Base-by-base conservation (phyloP, 2,113 vertebrate genomes). In the Phylloscopus trochilus region DNA sequence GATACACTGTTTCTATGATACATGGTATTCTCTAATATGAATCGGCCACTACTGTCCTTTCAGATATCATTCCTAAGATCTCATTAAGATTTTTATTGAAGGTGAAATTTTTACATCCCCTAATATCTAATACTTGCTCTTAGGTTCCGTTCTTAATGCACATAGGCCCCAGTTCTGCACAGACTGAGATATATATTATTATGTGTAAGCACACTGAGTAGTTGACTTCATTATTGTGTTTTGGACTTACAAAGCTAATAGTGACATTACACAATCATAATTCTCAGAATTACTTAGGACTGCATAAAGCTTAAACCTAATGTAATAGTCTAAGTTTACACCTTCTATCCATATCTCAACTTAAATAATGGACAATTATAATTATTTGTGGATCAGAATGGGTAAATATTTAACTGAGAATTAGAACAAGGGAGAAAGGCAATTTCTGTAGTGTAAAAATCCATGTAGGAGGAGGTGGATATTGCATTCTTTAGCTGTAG, bases 401-500 rank as follows among this genome's bases (percentile, higher is more conserved):
- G n/a, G 67, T 76, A 78, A 92, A 84, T 94, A 80, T 89, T 91
- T 92, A 82, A 60, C 69, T 46, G 43, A 80, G 19, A 73, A 76
- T 91, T 53, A 74, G 81, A 76, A 68, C 8, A 51, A 83, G 43
- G 35, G 41, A 87, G 69, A 73, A 84, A 69, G 39, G 53, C 60
- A 56, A n/a, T 63, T 73, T 15, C 68, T 73, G 7, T 60, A 37
- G 37, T 78, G 64, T 92, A 59, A 90, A 91, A 91, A 73, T 64
- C 37, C 30, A 18, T 62, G 49, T 87, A 68, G 67, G 76, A 72
- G 0, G 10, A 90, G 92, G 53, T 93, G 46, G 43, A 41, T 90
- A 68, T 78, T 90, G 58, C 80, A 81, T 93, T 96, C 64, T 75
- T 75, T 92, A 63, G 39, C 80, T 94, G 69, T 87, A 84, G 93